Conservation (phyloP, 1,140 invertebrate species). For the Drosophila tristis region DNA sequence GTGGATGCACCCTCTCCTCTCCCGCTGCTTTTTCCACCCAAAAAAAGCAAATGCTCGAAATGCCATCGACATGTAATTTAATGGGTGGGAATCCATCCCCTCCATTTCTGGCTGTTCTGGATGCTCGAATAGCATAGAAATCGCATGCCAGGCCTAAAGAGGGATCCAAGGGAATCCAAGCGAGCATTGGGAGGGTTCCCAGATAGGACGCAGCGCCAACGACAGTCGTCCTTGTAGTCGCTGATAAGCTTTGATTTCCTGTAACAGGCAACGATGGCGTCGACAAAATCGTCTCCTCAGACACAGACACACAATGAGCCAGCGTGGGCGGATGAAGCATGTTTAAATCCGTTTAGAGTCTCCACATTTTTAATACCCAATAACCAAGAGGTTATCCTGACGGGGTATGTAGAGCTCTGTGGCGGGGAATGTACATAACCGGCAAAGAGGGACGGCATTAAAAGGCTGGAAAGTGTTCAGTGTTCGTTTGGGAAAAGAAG, state of each 20-base stretch:
- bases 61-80: constrained; percentile 65
- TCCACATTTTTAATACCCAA: constrained; percentile 54
- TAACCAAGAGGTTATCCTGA: constrained; percentile 26
- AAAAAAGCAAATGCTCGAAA: constrained; percentile 51
- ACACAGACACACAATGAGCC: constrained; percentile 27
- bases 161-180: constrained; percentile 2
- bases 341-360: constrained; percentile 55
- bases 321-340: constrained; percentile 37
- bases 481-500: too few relatives aligned
- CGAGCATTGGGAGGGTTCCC: neutral
- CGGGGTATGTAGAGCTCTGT: constrained; percentile 21
- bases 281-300: constrained; percentile 50
- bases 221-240: constrained; percentile 60
- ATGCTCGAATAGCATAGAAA: constrained; percentile 51
- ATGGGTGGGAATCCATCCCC: constrained; percentile 47
- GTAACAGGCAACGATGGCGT: constrained; percentile 45
- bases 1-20: too few relatives aligned
- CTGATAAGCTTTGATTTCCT: constrained; percentile 67
- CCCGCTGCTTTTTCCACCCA: neutral
- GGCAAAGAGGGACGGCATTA: too few relatives aligned
- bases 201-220: constrained; percentile 28
- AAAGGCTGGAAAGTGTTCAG: too few relatives aligned
- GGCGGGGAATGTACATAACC: neutral
- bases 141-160: constrained; percentile 39
- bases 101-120: constrained; percentile 32